Percentiles rank a stretch among this genome's conserved stretches.
Evolutionary conservation across 2,797 vertebrate species (phyloP).

Genomic region (Oreochromis mossambicus): DNA sequence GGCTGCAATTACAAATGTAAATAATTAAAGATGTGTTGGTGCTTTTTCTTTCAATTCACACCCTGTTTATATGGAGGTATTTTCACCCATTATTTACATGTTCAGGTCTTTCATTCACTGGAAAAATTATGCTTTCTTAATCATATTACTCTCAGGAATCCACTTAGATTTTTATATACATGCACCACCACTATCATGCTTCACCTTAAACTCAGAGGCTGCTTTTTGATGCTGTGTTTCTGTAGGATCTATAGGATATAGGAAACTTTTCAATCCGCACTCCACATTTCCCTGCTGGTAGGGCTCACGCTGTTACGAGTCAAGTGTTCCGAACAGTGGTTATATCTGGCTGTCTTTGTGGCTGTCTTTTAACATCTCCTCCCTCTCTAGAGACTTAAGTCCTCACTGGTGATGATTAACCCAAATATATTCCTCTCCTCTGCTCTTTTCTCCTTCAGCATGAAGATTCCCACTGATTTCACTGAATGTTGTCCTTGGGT

Average conservation of each 20-base stretch:
- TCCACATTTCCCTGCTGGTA: neutral
- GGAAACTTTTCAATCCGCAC: neutral
- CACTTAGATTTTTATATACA: neutral
- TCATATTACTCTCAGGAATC: neutral
- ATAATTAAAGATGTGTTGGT: neutral
- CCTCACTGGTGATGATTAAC: slow-evolving; percentile 40
- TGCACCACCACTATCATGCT: neutral
- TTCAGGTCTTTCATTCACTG: rapidly evolving
- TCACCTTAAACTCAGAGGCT: neutral
- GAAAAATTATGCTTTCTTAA: neutral
- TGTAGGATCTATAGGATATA: neutral
- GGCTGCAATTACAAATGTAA: neutral
- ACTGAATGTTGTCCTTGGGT: slow-evolving; percentile 4
- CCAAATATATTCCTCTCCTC: slow-evolving; percentile 26
- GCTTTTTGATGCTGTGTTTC: neutral
- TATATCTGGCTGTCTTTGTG: slow-evolving; percentile 28
- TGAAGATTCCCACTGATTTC: neutral
- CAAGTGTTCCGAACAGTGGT: slow-evolving; percentile 7
- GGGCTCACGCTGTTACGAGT: neutral
- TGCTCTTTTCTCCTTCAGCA: neutral
- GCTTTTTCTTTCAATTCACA: neutral
- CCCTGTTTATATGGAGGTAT: rapidly evolving
- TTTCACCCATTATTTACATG: rapidly evolving
- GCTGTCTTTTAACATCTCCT: slow-evolving; percentile 15
- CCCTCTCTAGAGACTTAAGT: neutral